Base-by-base conservation (phyloP, 2,888 invertebrate genomes). In the Ennomos quercinarius region DNA sequence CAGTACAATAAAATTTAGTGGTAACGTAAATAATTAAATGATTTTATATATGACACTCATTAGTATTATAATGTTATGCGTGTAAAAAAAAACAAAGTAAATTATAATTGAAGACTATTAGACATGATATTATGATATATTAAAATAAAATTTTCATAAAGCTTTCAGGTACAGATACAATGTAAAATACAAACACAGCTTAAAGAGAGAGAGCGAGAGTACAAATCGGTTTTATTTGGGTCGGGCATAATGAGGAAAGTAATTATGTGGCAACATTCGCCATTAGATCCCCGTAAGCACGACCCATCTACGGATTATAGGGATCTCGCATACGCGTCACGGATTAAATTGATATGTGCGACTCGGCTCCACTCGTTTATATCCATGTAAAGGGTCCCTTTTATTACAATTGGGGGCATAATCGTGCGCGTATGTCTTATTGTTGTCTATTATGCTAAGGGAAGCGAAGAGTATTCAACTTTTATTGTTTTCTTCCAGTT, bases 281-380 rank as follows among this genome's bases (percentile, higher is more conserved):
- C 77, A 79, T 77, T 77, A 83, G 80, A 85, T 79, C 78, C 77
- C 80, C 72, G 73, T 76, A 80, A 80, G 83, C 83, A 83, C 80
- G 78, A 81, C 81, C 83, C 80, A 78, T 80, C 76, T 78, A 70
- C 64, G 86, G 88, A 89, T 91, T 88, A 89, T 76, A 84, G 77
- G 85, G 86, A 85, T 89, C 83, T 81, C 81, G 84, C 80, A 78
- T 84, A 78, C 81, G 79, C 81, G 77, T 76, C 72, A 70, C 75
- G 86, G 87, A 88, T 89, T 89, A 91, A 88, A 90, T 88, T 90
- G 86, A 91, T 89, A 87, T 84, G 87, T 87, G 87, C 80, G 81
- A 83, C 82, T 86, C 79, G 75, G 77, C 81, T 84, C 82, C 80
- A 84, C 85, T 85, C 85, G 83, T 86, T 91, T 87, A 89, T 89